phyloP scores from a whole-genome alignment of 2,113 vertebrate genomes.

The Sinocyclocheilus rhinocerous region DNA sequence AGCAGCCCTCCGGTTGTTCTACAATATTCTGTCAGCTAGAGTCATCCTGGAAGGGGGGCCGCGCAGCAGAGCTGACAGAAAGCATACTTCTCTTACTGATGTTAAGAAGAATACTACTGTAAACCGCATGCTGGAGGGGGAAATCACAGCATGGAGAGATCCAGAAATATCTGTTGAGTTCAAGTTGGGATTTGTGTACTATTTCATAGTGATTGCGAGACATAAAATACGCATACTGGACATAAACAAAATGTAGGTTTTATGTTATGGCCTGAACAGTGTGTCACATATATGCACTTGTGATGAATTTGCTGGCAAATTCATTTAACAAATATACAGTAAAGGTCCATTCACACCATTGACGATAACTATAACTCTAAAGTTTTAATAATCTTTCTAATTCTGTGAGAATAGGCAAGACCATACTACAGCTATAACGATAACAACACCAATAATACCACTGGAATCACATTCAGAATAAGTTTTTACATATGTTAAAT shows the following conservation, averaged over 20 bases:
- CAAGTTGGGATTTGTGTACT: neutral
- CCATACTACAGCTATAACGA: neutral
- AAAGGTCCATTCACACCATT: neutral
- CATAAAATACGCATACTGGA: neutral
- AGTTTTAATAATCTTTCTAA: neutral
- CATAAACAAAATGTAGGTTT: too few relatives aligned
- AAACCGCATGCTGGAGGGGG: neutral
- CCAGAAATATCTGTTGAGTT: neutral
- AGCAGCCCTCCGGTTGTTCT: slow-evolving; percentile 20
- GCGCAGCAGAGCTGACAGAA: neutral
- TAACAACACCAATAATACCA: neutral
- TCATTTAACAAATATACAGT: neutral
- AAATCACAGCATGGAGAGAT: slow-evolving; percentile 12
- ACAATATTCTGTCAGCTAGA: slow-evolving; percentile 4
- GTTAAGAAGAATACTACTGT: slow-evolving; percentile 6
- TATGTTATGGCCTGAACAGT: too few relatives aligned
- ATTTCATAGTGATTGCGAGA: neutral
- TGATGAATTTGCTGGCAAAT: neutral
- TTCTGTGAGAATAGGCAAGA: too few relatives aligned
- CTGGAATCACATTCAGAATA: too few relatives aligned
- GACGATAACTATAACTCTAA: neutral
- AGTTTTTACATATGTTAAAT: too few relatives aligned
- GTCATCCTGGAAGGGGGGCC: slow-evolving; percentile 22
- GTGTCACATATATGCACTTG: neutral
- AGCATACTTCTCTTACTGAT: slow-evolving; percentile 22